Conservation (phyloP, 2,797 vertebrate genomes). For the Xenentodon cancila region DNA sequence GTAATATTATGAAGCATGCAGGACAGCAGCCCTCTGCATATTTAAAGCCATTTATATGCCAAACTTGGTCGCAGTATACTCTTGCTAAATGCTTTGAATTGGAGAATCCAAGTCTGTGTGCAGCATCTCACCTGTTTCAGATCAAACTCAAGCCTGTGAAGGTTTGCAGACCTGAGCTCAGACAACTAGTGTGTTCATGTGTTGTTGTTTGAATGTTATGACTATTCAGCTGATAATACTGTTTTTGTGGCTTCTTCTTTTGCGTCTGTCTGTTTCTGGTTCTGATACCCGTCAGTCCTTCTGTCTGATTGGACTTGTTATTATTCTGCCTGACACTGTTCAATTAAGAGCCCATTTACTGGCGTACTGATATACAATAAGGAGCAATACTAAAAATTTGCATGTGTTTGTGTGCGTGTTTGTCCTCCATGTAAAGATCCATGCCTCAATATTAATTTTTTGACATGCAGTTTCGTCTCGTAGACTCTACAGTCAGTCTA, state of each 20-base stretch:
- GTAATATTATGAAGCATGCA: slow-evolving; percentile 61
- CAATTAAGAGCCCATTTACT: slow-evolving; percentile 26
- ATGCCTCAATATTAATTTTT: slow-evolving; percentile 30
- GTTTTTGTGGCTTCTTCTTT: slow-evolving; percentile 53
- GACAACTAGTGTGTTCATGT: slow-evolving; percentile 47
- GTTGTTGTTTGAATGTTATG: slow-evolving; percentile 64
- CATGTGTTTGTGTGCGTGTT: slow-evolving; percentile 33
- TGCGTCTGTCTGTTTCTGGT: slow-evolving; percentile 51
- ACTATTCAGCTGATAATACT: slow-evolving; percentile 56
- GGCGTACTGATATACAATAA: slow-evolving; percentile 5
- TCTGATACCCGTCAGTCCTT: slow-evolving; percentile 57
- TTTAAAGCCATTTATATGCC: slow-evolving; percentile 26
- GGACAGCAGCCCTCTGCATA: slow-evolving; percentile 25
- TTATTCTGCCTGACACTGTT: slow-evolving; percentile 12
- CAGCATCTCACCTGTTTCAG: slow-evolving; percentile 20
- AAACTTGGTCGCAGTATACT: slow-evolving; percentile 19
- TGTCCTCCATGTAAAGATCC: slow-evolving; percentile 36
- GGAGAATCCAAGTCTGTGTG: slow-evolving; percentile 13
- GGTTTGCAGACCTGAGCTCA: slow-evolving; percentile 29
- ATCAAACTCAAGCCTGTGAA: slow-evolving; percentile 13
- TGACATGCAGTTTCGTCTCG: neutral
- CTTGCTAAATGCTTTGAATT: slow-evolving; percentile 16
- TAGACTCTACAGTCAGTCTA: neutral
- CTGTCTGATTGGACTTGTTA: slow-evolving; percentile 46
- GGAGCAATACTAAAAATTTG: slow-evolving; percentile 25